Percentiles rank a stretch among this genome's conserved stretches.
phyloP scores from a whole-genome alignment of 2,888 invertebrate genomes.

The Galeruca laticollis region DNA sequence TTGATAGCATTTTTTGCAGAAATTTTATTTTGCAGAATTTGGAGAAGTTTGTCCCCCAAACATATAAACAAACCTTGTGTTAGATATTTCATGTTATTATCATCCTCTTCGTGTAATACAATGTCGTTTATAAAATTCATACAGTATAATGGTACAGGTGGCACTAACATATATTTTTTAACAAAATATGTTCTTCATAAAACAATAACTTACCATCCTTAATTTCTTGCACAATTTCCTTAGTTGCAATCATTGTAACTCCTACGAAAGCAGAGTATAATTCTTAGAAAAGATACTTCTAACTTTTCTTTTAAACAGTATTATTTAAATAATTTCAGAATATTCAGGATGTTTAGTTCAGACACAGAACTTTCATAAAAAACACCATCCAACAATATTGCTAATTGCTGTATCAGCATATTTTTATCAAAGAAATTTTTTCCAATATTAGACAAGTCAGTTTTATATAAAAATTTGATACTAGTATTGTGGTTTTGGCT shows the following conservation, averaged over 20 bases:
- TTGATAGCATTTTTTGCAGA: constrained; percentile 33
- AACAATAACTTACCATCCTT: constrained; percentile 30
- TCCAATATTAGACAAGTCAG: constrained; percentile 49
- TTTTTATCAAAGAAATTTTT: constrained; percentile 49
- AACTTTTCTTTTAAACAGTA: constrained; percentile 36
- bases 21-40: constrained; percentile 24
- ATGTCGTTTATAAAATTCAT: constrained; percentile 35
- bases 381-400: constrained; percentile 32
- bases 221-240: constrained; percentile 23
- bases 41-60: constrained; percentile 35
- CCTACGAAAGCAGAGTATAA: constrained; percentile 41
- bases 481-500: constrained; percentile 42
- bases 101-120: constrained; percentile 39
- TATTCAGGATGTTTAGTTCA: constrained; percentile 33
- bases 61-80: constrained; percentile 41
- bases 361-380: constrained; percentile 32
- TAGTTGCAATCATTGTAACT: constrained; percentile 37
- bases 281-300: constrained; percentile 35
- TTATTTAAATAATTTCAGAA: constrained; percentile 44
- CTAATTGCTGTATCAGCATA: constrained; percentile 44
- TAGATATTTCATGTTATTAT: constrained; percentile 26
- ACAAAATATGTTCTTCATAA: not conserved
- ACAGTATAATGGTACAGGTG: constrained; percentile 30
- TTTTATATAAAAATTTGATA: constrained; percentile 49
- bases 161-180: constrained; percentile 34